Evolutionary conservation across 1,140 invertebrate genomes (phyloP), one percentile per base, ranked within the genome.

Genomic region (Drosophila seguyi): DNA sequence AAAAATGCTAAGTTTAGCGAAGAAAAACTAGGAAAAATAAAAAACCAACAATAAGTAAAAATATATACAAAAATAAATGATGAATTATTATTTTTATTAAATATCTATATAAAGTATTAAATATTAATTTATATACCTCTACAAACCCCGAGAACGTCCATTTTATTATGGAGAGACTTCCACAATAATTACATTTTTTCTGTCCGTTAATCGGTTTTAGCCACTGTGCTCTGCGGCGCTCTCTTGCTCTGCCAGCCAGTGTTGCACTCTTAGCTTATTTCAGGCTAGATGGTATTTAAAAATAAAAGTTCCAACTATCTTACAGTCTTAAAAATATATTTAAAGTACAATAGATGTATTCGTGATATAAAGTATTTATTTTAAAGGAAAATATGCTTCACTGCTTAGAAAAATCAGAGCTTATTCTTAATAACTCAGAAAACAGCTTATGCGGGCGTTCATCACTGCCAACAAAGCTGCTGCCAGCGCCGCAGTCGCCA

Each of bases 221-320:
- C 16, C 53, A 56, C 53, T 13, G 53, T 56, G 34, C 34, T n/a
- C 34, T 25, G 34, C 22, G 20, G 56, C 39, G 25, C 39, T 29
- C 25, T 36, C 47, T 13, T 20, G 5, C 14, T 62, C 16, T 55
- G 20, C 20, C 44, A 8, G 6, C 16, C 14, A 47, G 22, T 47
- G 45, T 10, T 47, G 45, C 45, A 8, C 10, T 14, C 6, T n/a
- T n/a, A n/a, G 45, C 45, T 45, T 47, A 10, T 47, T 47, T 25
- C 4, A 10, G 14, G 22, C 22, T 5, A 25, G 1, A 25, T 25
- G 4, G 22, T 22, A 20, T 44, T 44, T 44, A 3, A 42, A 44
- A 20, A 13, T 3, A 13, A 44, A 42, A 20, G 3, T 20, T 4
- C 2, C 11, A 44, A 44, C 7, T 6, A 44, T 4, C 20, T 22